These are phyloP conservation scores for Oscheius sp. DNA, from an alignment of 2,888 invertebrate genomes.

Conservation along the genomic window DNA sequence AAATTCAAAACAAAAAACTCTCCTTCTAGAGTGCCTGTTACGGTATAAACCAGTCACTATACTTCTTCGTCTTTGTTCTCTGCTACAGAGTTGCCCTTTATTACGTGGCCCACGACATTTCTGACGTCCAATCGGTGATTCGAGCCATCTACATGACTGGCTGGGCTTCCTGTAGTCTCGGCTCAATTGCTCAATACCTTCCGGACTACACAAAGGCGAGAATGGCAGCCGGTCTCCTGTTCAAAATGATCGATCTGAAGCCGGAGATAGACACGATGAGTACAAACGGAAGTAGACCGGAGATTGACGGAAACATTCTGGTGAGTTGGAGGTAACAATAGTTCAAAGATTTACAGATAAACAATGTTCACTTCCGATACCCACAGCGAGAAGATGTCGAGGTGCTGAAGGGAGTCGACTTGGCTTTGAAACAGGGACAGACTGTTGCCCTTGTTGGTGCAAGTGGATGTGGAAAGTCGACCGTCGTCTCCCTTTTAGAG, in stretches of 20 bases:
- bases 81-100: constrained; percentile 74
- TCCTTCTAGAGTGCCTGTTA: constrained; percentile 59
- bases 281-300: constrained; percentile 2
- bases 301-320: constrained; percentile 24
- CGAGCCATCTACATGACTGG: constrained; percentile 77
- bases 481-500: constrained; percentile 18
- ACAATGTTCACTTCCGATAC: constrained; percentile 71
- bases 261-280: constrained; percentile 25
- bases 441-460: constrained; percentile 26
- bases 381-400: constrained; percentile 72
- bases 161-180: constrained; percentile 76
- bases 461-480: constrained; percentile 33
- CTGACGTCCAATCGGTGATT: constrained; percentile 75
- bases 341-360: constrained; percentile 66
- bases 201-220: constrained; percentile 75
- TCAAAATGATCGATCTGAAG: constrained; percentile 72
- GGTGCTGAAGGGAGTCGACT: constrained; percentile 39
- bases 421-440: constrained; percentile 21
- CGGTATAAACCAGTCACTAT: constrained; percentile 71
- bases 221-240: constrained; percentile 74
- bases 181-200: constrained; percentile 74
- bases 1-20: no score
- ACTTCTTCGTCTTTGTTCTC: constrained; percentile 74
- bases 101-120: constrained; percentile 74
- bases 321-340: neutral